A percentile compares a stretch with the other conserved stretches of the same genome.
These are phyloP conservation scores for Rhadina sibilatrix DNA, from an alignment of 2,113 vertebrate species.

Conservation along the genomic window DNA sequence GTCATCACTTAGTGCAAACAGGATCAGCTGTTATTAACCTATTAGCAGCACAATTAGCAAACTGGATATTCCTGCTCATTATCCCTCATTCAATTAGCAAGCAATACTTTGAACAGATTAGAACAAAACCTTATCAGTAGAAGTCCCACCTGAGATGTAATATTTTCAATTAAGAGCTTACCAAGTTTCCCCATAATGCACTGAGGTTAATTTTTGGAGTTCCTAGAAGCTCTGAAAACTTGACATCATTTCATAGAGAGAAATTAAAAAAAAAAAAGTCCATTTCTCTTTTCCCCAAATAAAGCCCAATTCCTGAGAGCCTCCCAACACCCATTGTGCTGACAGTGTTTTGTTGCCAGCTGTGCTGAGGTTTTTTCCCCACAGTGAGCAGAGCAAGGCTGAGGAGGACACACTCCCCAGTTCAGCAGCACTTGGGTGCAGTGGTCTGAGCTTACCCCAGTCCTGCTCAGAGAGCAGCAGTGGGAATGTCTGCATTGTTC, in stretches of 20 bases:
- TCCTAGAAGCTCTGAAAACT: not conserved
- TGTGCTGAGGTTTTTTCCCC: not conserved
- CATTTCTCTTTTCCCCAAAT: not conserved
- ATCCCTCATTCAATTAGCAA: not conserved
- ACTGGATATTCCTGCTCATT: not conserved
- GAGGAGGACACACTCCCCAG: not conserved
- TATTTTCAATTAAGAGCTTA: not conserved
- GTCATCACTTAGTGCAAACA: not conserved
- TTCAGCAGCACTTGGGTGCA: not conserved
- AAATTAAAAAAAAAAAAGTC: not conserved
- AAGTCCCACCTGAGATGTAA: not conserved
- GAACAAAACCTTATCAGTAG: not conserved
- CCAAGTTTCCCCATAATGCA: not conserved
- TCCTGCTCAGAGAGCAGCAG: not conserved
- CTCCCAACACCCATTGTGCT: not conserved
- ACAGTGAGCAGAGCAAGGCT: not conserved
- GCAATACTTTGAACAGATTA: not conserved
- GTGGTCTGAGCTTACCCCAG: not conserved
- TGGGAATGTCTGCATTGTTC: not conserved
- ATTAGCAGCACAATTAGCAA: slow-evolving; percentile 31
- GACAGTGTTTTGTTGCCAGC: not conserved
- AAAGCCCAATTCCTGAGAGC: not conserved
- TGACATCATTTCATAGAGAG: not conserved
- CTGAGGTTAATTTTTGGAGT: not conserved
- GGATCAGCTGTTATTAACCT: not conserved